Evolutionary conservation across 2,113 vertebrate species (phyloP).

Genomic region (Heloderma charlesbogerti): DNA sequence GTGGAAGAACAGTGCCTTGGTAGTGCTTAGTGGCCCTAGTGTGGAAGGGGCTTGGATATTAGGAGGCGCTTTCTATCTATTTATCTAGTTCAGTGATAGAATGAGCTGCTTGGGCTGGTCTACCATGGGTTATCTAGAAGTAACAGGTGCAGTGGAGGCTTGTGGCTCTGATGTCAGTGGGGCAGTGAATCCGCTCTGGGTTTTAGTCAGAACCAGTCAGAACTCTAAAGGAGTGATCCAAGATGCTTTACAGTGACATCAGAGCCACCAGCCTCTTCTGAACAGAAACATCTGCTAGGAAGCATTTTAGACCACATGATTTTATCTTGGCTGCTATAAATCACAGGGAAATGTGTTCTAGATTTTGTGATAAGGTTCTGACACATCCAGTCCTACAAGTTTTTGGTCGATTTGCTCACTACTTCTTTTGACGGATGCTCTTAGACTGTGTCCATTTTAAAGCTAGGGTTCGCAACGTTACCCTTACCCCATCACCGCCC

Average conservation of each 20-base stretch:
- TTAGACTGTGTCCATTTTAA: not conserved
- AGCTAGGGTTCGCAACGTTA: not conserved
- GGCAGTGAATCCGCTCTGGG: too few relatives aligned
- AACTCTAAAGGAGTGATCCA: too few relatives aligned
- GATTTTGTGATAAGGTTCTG: not conserved
- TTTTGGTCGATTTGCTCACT: not conserved
- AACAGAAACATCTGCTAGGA: not conserved
- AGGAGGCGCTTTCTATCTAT: not conserved
- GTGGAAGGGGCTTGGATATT: not conserved
- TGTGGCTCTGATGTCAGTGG: too few relatives aligned
- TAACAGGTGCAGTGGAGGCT: too few relatives aligned
- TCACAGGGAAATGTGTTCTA: not conserved
- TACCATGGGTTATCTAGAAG: not conserved
- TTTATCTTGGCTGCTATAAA: not conserved
- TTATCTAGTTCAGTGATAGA: not conserved
- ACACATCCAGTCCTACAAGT: not conserved
- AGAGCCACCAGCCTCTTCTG: too few relatives aligned
- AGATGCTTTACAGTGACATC: too few relatives aligned
- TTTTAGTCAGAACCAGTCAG: too few relatives aligned
- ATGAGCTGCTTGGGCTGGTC: too few relatives aligned
- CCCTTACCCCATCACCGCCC: not conserved
- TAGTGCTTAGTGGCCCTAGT: not conserved
- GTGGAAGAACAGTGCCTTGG: not conserved
- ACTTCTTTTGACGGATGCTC: not conserved
- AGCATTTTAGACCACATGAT: not conserved